A percentile compares a stretch with the other conserved stretches of the same genome.
These are phyloP conservation scores for Sinocyclocheilus grahami DNA, from an alignment of 2,113 vertebrate genomes.

Conservation along the genomic window DNA sequence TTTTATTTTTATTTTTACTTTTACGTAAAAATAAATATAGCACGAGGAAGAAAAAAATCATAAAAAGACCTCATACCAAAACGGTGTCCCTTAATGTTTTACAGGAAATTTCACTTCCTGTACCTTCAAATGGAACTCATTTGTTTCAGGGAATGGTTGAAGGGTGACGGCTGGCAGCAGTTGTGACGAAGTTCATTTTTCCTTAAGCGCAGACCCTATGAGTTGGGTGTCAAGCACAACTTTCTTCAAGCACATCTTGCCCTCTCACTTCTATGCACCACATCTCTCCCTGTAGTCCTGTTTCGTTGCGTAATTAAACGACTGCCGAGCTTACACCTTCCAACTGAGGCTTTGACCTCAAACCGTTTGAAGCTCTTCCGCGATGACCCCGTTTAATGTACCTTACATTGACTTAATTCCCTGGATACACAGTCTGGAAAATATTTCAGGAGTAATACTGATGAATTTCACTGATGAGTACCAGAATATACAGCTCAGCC, in stretches of 20 bases:
- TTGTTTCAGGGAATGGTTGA: conserved; percentile 20
- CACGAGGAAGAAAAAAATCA: neutral
- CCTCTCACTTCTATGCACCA: neutral
- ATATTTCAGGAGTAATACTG: neutral
- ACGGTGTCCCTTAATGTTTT: neutral
- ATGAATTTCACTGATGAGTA: neutral
- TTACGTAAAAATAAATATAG: no score
- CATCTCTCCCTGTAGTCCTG: neutral
- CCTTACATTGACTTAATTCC: neutral
- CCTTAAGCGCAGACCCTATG: neutral
- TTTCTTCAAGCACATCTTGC: neutral
- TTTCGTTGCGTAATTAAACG: neutral
- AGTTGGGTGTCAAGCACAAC: neutral
- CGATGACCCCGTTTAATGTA: neutral
- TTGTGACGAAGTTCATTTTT: neutral
- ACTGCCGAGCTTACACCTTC: neutral
- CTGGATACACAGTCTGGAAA: neutral
- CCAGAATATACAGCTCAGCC: neutral
- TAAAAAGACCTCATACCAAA: conserved; percentile 10
- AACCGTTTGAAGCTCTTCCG: conserved; percentile 17
- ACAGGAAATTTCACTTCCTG: conserved; percentile 44
- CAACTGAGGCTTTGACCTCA: conserved; percentile 7
- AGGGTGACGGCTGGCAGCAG: neutral
- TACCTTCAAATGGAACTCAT: conserved; percentile 25
- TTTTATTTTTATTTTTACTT: neutral